Evolutionary conservation across 2,797 vertebrate genomes (phyloP).

Genomic region (Pseudochirops corinnae): DNA sequence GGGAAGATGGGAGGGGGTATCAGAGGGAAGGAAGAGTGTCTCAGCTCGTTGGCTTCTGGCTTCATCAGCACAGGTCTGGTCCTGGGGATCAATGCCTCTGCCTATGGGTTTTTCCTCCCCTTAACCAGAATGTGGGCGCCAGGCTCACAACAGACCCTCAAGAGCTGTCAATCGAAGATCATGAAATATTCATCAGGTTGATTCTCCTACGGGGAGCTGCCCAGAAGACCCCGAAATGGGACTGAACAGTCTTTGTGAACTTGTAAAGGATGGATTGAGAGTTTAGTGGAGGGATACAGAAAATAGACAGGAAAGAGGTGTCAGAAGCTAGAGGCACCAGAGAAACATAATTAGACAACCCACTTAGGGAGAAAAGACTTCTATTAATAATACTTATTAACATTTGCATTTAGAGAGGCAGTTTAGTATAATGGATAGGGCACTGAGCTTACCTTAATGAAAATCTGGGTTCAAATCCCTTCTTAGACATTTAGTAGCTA

Average conservation of each 20-base stretch:
- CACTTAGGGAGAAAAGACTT: neutral
- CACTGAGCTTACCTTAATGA: neutral
- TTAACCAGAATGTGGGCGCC: slow-evolving; percentile 86
- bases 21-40: slow-evolving; percentile 52
- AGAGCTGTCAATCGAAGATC: slow-evolving; percentile 86
- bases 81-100: slow-evolving; percentile 82
- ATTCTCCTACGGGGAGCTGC: slow-evolving; percentile 84
- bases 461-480: neutral
- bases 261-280: slow-evolving; percentile 71
- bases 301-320: neutral
- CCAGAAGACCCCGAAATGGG: slow-evolving; percentile 81
- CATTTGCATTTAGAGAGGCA: neutral
- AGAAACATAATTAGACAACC: neutral
- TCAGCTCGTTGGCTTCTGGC: slow-evolving; percentile 66
- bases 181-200: slow-evolving; percentile 90
- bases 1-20: slow-evolving; percentile 35
- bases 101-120: slow-evolving; percentile 74
- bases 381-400: neutral
- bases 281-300: neutral
- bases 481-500: neutral
- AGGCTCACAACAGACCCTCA: slow-evolving; percentile 86
- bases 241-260: slow-evolving; percentile 77
- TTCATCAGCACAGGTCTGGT: slow-evolving; percentile 74
- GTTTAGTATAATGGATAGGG: neutral
- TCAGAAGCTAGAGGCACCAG: fast-evolving